A percentile compares a stretch with the other conserved stretches of the same genome.
Evolutionary conservation across 2,113 vertebrate genomes (phyloP).

Genomic region (Leucosticte australis): DNA sequence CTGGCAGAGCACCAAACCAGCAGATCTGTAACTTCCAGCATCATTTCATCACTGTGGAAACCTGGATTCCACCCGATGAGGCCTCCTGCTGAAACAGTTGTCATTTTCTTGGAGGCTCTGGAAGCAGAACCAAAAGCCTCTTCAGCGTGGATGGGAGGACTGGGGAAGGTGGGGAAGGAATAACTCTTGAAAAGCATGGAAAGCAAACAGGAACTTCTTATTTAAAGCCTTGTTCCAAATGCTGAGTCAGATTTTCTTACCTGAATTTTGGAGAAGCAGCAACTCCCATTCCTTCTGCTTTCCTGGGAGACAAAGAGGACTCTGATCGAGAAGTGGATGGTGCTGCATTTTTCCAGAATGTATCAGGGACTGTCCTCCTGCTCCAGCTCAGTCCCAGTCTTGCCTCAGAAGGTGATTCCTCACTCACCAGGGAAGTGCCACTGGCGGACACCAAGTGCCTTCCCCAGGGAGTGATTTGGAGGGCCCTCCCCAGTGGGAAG

Average conservation of each 20-base stretch:
- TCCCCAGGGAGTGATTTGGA: not conserved
- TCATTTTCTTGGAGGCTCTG: not conserved
- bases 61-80: not conserved
- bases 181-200: not conserved
- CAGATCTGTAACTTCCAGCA: not conserved
- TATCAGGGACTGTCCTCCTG: not conserved
- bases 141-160: not conserved
- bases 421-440: rapidly evolving
- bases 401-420: not conserved
- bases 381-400: not conserved
- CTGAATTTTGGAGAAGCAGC: not conserved
- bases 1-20: not conserved
- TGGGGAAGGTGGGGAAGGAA: not conserved
- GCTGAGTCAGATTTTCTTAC: not conserved
- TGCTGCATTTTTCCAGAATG: not conserved
- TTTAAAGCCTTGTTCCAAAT: not conserved
- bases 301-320: not conserved
- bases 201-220: not conserved
- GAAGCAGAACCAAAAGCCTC: not conserved
- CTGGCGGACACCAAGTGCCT: not conserved
- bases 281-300: not conserved
- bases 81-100: not conserved
- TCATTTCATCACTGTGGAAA: not conserved
- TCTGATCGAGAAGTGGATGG: rapidly evolving
- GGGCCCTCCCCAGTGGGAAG: not conserved